These are phyloP conservation scores for Falco peregrinus DNA, from an alignment of 2,797 vertebrate genomes.

Conservation along the genomic window DNA sequence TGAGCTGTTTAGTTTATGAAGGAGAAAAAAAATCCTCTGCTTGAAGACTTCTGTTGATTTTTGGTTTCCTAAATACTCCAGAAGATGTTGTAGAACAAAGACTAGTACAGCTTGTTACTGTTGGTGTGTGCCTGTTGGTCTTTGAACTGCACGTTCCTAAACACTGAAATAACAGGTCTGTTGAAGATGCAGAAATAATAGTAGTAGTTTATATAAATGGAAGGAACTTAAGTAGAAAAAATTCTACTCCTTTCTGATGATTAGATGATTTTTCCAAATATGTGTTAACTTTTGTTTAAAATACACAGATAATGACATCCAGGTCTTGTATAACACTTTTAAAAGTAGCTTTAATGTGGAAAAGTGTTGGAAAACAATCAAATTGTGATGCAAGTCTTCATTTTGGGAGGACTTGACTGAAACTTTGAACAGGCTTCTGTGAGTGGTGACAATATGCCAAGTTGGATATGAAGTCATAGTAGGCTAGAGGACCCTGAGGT, in stretches of 20 bases:
- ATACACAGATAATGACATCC: background rate
- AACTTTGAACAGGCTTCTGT: constrained; percentile 78
- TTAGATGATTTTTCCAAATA: background rate
- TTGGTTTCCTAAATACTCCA: background rate
- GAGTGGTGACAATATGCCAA: constrained; percentile 81
- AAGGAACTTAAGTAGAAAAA: background rate
- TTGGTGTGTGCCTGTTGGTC: background rate
- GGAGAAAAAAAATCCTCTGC: background rate
- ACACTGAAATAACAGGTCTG: background rate
- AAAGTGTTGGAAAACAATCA: background rate
- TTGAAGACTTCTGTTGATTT: background rate
- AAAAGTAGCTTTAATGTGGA: background rate
- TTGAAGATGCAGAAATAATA: background rate
- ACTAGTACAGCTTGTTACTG: background rate
- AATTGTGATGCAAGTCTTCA: background rate
- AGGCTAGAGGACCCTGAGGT: constrained; percentile 83
- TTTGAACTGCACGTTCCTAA: background rate
- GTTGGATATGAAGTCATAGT: constrained; percentile 80
- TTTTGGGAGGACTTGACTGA: background rate
- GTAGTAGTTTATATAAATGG: background rate
- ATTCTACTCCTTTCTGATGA: background rate
- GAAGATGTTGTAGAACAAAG: background rate
- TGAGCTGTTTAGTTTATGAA: background rate
- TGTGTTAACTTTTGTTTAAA: background rate
- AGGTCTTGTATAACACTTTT: background rate